These are phyloP conservation scores for Ceratothoa steindachneri DNA, from an alignment of 2,888 invertebrate genomes.

Conservation along the genomic window DNA sequence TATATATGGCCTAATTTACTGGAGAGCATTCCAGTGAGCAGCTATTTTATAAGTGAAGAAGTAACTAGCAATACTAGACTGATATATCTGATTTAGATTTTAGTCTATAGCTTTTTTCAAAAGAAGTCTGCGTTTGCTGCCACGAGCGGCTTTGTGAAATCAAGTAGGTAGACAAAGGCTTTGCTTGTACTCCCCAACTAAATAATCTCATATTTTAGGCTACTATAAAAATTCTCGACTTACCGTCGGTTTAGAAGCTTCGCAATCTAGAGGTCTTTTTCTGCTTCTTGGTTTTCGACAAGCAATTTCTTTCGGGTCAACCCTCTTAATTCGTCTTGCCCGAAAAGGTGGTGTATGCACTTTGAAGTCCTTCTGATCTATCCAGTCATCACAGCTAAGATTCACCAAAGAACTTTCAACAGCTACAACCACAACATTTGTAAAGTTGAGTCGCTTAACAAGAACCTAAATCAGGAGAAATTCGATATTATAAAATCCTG, in stretches of 20 bases:
- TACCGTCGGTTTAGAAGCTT: not conserved
- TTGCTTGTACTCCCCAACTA: not conserved
- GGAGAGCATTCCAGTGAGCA: no score
- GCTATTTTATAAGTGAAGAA: no score
- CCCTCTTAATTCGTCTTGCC: not conserved
- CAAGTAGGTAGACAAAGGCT: not conserved
- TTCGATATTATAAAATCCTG: not conserved
- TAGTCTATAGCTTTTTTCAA: no score
- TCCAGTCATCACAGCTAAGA: not conserved
- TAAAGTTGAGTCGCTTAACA: not conserved
- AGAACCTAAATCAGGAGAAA: no score
- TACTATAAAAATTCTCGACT: not conserved
- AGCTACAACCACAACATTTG: not conserved
- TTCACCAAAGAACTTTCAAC: not conserved
- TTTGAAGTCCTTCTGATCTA: not conserved
- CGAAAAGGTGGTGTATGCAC: not conserved
- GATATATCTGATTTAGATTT: no score
- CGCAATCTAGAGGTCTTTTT: not conserved
- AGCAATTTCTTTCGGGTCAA: slow-evolving; percentile 7
- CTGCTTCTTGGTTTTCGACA: not conserved
- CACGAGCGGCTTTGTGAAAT: not conserved
- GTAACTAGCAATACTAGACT: no score
- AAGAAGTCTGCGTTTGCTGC: not conserved
- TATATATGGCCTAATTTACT: no score
- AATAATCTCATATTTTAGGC: not conserved